Percentiles rank a stretch among this genome's conserved stretches.
Evolutionary conservation across 2,797 vertebrate genomes (phyloP).

Genomic region (Gobio occitaniae): DNA sequence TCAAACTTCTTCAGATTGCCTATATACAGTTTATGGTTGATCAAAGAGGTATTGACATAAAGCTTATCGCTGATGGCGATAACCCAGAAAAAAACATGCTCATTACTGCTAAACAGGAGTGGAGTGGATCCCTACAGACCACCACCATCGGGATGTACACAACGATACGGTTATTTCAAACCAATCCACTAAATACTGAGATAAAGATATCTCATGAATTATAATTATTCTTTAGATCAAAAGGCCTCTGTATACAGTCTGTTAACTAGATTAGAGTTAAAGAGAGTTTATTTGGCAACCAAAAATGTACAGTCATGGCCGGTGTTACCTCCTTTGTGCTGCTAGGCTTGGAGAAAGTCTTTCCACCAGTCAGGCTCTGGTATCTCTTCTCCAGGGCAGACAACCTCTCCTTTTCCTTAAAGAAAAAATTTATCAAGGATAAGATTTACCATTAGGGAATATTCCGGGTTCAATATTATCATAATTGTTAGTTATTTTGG

Average conservation of each 20-base stretch:
- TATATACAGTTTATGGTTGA: conserved; percentile 57
- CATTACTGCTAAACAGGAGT: conserved; percentile 40
- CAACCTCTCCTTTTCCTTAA: conserved; percentile 91
- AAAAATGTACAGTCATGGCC: conserved; percentile 10
- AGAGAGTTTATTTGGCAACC: conserved; percentile 22
- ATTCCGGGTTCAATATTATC: not conserved
- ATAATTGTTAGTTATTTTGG: not conserved
- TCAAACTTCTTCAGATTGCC: conserved; percentile 35
- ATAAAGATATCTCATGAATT: conserved; percentile 58
- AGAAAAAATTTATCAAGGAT: conserved; percentile 36
- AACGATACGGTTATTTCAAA: conserved; percentile 51
- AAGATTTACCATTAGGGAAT: not conserved
- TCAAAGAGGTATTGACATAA: conserved; percentile 34
- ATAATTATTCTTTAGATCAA: conserved; percentile 45
- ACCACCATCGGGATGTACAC: conserved; percentile 40
- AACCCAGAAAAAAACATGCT: conserved; percentile 53
- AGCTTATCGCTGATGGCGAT: conserved; percentile 49
- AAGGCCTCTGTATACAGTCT: conserved; percentile 44
- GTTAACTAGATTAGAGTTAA: conserved; percentile 21
- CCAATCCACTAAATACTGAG: conserved; percentile 40
- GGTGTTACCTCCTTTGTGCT: conserved; percentile 84
- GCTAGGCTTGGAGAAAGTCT: conserved; percentile 82
- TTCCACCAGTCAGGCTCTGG: conserved; percentile 82
- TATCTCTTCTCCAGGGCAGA: conserved; percentile 84
- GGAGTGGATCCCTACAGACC: conserved; percentile 44